Conservation (phyloP, 2,113 vertebrate species). For the Gymnocephalus cernua region DNA sequence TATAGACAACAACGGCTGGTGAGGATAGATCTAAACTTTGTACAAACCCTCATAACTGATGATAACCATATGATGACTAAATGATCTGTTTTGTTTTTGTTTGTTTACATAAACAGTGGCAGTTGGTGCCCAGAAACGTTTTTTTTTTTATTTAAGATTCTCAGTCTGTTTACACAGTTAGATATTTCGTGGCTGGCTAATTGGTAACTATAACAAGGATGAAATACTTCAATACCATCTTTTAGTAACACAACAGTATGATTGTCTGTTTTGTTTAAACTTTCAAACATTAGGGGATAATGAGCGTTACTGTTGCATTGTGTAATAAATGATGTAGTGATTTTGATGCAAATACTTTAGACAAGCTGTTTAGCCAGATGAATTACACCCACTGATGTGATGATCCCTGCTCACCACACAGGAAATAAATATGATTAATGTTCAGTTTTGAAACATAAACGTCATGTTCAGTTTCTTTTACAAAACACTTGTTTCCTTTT, state of each 20-base stretch:
- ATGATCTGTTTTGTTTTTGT: conserved; percentile 5
- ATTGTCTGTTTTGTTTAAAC: not conserved
- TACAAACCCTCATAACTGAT: not conserved
- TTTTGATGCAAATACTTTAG: not conserved
- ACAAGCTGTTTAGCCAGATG: not conserved
- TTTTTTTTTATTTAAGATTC: conserved; percentile 3
- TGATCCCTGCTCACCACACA: not conserved
- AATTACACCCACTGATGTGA: not conserved
- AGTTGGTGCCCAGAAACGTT: conserved; percentile 24
- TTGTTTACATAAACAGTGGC: conserved; percentile 27
- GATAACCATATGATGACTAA: conserved; percentile 10
- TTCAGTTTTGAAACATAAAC: not conserved
- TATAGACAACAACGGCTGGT: not conserved
- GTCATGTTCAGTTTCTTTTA: not conserved
- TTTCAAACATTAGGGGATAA: not conserved
- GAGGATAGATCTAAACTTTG: not conserved
- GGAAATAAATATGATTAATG: not conserved
- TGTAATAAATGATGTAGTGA: not conserved
- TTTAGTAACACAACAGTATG: not conserved
- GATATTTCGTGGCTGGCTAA: conserved; percentile 21
- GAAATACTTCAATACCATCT: conserved; percentile 3
- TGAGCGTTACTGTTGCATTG: not conserved
- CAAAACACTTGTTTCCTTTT: not conserved
- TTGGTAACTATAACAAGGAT: conserved; percentile 26
- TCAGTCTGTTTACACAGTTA: conserved; percentile 23